A percentile compares a stretch with the other conserved stretches of the same genome.
Evolutionary conservation across 1,140 invertebrate genomes (phyloP).

Genomic region (Pseudomyrmex concolor): DNA sequence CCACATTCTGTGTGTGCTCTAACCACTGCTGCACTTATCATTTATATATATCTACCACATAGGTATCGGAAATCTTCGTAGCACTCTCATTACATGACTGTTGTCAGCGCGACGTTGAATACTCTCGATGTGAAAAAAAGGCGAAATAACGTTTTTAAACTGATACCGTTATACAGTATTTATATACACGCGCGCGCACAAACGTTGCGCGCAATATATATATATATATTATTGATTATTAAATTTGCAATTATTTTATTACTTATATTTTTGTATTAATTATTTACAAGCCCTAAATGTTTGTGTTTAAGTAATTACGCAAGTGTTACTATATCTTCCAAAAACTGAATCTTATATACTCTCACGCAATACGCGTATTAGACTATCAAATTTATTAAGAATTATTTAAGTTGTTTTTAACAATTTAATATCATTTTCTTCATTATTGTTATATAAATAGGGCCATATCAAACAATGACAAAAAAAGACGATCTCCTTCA

Average conservation of each 20-base stretch:
- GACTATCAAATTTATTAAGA: background rate
- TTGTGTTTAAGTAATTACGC: no score
- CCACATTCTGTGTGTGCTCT: background rate
- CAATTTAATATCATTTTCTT: no score
- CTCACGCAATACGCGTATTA: background rate
- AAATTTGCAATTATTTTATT: background rate
- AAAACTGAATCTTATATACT: no score
- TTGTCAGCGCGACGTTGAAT: background rate
- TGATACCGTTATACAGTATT: no score
- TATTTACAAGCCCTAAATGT: no score
- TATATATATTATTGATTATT: background rate
- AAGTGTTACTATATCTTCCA: no score
- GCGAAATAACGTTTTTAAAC: background rate
- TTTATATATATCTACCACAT: conserved; percentile 17
- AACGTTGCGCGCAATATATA: no score
- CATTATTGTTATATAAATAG: background rate
- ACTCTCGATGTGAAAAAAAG: background rate
- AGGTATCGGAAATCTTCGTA: conserved; percentile 32
- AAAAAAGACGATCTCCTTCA: conserved; percentile 42
- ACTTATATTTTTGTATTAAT: no score
- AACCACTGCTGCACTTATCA: conserved; percentile 49
- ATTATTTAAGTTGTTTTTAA: no score
- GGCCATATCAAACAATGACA: conserved; percentile 17
- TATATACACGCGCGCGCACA: no score
- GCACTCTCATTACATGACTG: conserved; percentile 44